Conservation (phyloP, 2,888 invertebrate species). For the Anarsia innoxiella region DNA sequence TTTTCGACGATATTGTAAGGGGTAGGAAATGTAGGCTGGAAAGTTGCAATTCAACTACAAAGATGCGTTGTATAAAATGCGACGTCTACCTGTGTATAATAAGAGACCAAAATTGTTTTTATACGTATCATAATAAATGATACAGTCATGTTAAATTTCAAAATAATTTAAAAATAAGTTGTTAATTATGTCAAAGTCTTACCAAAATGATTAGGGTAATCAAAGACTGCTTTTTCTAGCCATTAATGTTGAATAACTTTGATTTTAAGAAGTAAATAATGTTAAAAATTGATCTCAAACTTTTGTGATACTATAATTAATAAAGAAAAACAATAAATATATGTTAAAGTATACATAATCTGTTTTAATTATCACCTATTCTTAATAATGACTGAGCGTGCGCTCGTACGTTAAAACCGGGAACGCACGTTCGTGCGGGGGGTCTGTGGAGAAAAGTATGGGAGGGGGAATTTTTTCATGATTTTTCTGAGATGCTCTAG, state of each 20-base stretch:
- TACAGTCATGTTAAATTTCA: not conserved
- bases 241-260: not conserved
- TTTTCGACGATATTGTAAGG: not conserved
- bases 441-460: not conserved
- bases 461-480: not conserved
- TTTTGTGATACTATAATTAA: too few relatives aligned
- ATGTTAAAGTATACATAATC: not conserved
- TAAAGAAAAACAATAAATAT: not conserved
- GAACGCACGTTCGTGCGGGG: not conserved
- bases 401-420: not conserved
- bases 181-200: not conserved
- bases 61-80: not conserved
- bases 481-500: not conserved
- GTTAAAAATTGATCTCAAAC: too few relatives aligned
- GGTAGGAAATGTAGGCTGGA: not conserved
- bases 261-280: not conserved
- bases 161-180: not conserved
- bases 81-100: not conserved
- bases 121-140: not conserved
- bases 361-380: not conserved
- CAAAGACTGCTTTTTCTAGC: not conserved
- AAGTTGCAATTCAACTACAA: not conserved
- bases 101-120: not conserved
- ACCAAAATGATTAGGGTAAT: too few relatives aligned
- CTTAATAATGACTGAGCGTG: not conserved